Conservation (phyloP, 2,888 invertebrate species). For the Physocephala rufipes region DNA sequence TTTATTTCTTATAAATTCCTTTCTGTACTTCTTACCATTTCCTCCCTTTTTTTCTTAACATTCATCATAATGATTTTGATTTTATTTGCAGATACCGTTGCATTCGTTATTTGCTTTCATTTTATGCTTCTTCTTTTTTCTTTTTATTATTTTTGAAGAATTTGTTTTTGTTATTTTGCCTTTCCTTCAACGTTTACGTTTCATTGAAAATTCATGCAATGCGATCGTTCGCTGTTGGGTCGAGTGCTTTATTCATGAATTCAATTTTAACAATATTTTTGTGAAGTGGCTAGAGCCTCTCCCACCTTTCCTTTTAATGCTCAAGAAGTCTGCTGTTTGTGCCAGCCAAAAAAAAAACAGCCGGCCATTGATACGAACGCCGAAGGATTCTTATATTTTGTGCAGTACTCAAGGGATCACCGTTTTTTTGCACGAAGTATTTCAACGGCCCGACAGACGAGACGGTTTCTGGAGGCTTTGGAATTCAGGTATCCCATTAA, state of each 20-base stretch:
- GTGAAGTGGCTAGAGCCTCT: neutral
- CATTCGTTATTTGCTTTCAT: neutral
- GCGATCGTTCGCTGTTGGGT: neutral
- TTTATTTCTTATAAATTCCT: too few relatives aligned
- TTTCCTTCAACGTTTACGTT: neutral
- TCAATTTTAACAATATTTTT: constrained; percentile 24
- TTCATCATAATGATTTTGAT: too few relatives aligned
- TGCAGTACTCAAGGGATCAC: constrained; percentile 4
- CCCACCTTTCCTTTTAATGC: neutral
- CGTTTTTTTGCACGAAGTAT: constrained; percentile 11
- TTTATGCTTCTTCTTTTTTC: neutral
- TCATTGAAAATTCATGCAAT: neutral
- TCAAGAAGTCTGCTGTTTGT: too few relatives aligned
- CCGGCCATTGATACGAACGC: neutral
- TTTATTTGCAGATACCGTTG: too few relatives aligned
- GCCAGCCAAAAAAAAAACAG: neutral
- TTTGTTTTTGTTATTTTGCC: neutral
- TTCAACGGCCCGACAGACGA: neutral
- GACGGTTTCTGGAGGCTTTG: neutral
- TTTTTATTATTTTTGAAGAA: neutral
- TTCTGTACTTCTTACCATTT: too few relatives aligned
- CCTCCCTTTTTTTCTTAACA: too few relatives aligned
- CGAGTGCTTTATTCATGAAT: constrained; percentile 13
- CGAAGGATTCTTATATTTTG: constrained; percentile 19
- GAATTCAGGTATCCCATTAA: too few relatives aligned